A percentile compares a stretch with the other conserved stretches of the same genome.
Conservation (phyloP, 2,113 vertebrate genomes). For the Ochotona curzoniae region DNA sequence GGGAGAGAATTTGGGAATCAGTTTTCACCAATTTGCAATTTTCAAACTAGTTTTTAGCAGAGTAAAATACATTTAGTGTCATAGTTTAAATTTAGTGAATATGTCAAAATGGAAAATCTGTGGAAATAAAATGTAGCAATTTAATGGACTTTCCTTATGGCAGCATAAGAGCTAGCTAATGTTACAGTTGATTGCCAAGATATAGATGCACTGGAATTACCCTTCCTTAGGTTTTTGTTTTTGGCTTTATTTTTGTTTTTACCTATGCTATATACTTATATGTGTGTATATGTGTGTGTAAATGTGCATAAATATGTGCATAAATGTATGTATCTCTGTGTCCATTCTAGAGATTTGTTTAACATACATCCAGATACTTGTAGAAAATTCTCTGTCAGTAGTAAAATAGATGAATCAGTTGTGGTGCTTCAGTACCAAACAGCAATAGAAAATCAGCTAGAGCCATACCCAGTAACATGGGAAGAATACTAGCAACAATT, state of each 20-base stretch:
- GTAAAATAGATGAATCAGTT: background rate
- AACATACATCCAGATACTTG: background rate
- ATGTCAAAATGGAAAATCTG: constrained; percentile 25
- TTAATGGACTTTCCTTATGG: constrained; percentile 55
- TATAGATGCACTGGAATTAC: constrained; percentile 15
- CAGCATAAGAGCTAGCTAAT: constrained; percentile 25
- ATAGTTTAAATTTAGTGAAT: constrained; percentile 33
- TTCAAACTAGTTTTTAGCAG: constrained; percentile 43
- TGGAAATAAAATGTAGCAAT: constrained; percentile 50
- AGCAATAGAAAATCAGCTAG: background rate
- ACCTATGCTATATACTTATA: background rate
- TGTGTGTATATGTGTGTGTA: background rate
- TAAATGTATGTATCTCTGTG: fast-evolving
- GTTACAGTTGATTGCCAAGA: constrained; percentile 17
- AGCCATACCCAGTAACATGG: background rate
- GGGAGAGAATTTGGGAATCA: background rate
- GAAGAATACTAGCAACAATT: background rate
- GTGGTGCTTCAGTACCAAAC: background rate
- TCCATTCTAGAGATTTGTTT: background rate
- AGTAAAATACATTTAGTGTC: constrained; percentile 29
- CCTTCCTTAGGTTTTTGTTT: background rate
- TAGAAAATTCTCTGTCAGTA: background rate
- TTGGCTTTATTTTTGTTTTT: background rate
- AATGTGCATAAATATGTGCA: no score
- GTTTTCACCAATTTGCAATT: constrained; percentile 38